Evolutionary conservation across 2,113 vertebrate genomes (phyloP).

Genomic region (Desmodus rotundus): DNA sequence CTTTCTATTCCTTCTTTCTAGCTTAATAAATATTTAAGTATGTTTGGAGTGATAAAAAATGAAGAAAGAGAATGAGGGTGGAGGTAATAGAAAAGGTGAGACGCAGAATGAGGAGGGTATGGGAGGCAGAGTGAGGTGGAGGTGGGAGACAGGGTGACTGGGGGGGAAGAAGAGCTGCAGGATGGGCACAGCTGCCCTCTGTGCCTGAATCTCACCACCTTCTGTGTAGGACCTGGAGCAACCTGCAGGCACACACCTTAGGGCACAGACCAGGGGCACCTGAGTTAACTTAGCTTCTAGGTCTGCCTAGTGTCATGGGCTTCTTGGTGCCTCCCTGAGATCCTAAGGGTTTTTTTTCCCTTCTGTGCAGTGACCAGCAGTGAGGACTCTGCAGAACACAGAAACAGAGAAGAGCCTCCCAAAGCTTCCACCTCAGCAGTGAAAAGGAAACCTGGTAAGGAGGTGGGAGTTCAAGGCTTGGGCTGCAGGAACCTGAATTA

Average conservation of each 20-base stretch:
- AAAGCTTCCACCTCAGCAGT: not conserved
- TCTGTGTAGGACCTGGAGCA: not conserved
- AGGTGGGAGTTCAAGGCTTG: not conserved
- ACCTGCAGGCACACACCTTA: not conserved
- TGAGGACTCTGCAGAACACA: not conserved
- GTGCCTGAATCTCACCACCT: rapidly evolving
- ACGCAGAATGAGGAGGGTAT: too few species aligned
- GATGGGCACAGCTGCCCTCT: not conserved
- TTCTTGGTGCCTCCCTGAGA: not conserved
- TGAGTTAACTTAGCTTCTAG: not conserved
- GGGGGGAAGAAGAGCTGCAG: too few species aligned
- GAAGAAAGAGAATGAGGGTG: too few species aligned
- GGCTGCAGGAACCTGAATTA: not conserved
- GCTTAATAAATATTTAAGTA: too few species aligned
- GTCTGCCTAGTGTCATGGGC: not conserved
- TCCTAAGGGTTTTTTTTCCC: not conserved
- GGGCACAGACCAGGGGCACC: not conserved
- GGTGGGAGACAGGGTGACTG: too few species aligned
- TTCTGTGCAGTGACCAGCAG: slow-evolving; percentile 43
- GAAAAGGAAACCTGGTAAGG: not conserved
- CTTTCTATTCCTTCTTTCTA: too few species aligned
- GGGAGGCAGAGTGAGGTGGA: too few species aligned
- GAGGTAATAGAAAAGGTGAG: too few species aligned
- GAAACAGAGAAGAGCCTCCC: rapidly evolving
- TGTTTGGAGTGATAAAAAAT: too few species aligned